Percentiles rank a stretch among this genome's conserved stretches.
Conservation (phyloP, 2,797 vertebrate genomes). For the Borostomias antarcticus region DNA sequence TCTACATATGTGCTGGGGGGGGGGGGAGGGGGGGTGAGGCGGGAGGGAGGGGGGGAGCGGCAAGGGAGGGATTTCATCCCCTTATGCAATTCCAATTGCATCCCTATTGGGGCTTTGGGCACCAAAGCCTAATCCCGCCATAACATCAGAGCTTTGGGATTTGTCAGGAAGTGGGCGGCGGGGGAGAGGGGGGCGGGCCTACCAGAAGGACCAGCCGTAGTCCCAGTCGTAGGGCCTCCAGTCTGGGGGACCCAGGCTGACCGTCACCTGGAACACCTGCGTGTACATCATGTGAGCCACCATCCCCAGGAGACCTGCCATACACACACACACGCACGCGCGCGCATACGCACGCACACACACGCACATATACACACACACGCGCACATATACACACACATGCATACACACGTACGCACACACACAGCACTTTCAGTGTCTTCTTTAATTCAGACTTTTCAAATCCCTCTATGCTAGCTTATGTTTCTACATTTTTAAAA, state of each 20-base stretch:
- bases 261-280: slow-evolving; percentile 89
- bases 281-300: slow-evolving; percentile 94
- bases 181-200: slow-evolving; percentile 43
- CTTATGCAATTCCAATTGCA: slow-evolving; percentile 69
- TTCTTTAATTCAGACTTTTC: slow-evolving; percentile 6
- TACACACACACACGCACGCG: slow-evolving; percentile 10
- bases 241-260: slow-evolving; percentile 86
- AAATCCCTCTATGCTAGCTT: slow-evolving; percentile 6
- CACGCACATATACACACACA: too few species aligned
- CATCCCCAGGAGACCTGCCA: slow-evolving; percentile 91
- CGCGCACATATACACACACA: background rate
- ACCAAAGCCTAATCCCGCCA: slow-evolving; percentile 69
- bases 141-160: slow-evolving; percentile 65
- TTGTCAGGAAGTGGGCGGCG: slow-evolving; percentile 65
- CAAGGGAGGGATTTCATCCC: slow-evolving; percentile 69
- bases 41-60: too few species aligned
- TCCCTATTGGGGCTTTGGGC: slow-evolving; percentile 59
- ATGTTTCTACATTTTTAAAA: slow-evolving; percentile 13
- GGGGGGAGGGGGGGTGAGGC: too few species aligned
- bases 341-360: background rate
- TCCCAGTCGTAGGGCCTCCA: slow-evolving; percentile 92
- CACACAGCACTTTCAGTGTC: background rate
- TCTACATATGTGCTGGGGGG: slow-evolving; percentile 50
- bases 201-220: slow-evolving; percentile 93
- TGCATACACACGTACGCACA: background rate